Percentiles rank a stretch among this genome's conserved stretches.
Conservation (phyloP, 2,113 vertebrate genomes). For the Protobothrops flavoviridis region DNA sequence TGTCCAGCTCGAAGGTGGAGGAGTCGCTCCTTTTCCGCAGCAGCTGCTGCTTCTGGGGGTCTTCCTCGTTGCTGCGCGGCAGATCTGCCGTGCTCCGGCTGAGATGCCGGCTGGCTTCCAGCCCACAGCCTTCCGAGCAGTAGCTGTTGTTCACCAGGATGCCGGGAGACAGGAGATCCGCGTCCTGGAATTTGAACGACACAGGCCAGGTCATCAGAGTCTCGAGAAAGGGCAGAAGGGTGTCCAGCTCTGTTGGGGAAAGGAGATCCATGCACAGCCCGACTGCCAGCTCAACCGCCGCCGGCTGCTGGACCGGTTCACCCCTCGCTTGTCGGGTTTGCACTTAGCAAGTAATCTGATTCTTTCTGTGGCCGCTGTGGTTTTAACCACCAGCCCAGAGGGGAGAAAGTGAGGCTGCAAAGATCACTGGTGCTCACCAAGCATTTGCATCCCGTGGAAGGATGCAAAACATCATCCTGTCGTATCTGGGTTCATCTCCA, state of each 20-base stretch:
- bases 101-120: conserved; percentile 89
- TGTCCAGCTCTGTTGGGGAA: neutral
- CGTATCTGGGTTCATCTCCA: too few species aligned
- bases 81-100: conserved; percentile 95
- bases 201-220: conserved; percentile 5
- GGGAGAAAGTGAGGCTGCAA: neutral
- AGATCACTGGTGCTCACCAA: neutral
- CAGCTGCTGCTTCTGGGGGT: conserved; percentile 82
- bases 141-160: conserved; percentile 78
- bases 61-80: conserved; percentile 80
- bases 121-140: conserved; percentile 75
- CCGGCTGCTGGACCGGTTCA: neutral
- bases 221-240: neutral
- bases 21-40: conserved; percentile 92
- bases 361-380: accelerated
- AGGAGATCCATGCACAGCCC: neutral
- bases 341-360: neutral
- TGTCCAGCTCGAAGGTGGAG: conserved; percentile 92
- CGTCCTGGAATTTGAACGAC: conserved; percentile 76
- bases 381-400: neutral
- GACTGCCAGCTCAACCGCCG: neutral
- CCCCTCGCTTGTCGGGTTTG: neutral
- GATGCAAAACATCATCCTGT: too few species aligned
- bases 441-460: neutral
- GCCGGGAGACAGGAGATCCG: conserved; percentile 90